Evolutionary conservation across 1,140 invertebrate genomes (phyloP).

Genomic region (Drosophila sechellia): DNA sequence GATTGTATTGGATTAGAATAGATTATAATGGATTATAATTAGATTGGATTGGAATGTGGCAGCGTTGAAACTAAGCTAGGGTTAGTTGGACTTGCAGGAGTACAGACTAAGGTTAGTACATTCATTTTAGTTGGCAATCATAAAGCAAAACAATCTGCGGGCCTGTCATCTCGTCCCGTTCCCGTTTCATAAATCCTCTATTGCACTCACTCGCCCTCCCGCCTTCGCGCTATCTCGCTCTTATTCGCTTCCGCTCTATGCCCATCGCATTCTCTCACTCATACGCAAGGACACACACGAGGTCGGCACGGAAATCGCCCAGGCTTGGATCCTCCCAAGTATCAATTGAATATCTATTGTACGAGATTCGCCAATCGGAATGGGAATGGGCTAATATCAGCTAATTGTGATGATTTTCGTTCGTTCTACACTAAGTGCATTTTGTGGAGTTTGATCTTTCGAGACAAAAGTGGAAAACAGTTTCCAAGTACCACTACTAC

Average conservation of each 20-base stretch:
- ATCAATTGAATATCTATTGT: neutral
- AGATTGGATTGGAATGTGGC: constrained; percentile 58
- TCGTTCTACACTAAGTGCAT: neutral
- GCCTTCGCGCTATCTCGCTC: constrained; percentile 20
- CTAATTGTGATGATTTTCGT: neutral
- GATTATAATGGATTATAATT: neutral
- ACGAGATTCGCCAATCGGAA: constrained; percentile 11
- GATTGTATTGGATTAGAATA: constrained; percentile 45
- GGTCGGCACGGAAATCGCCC: constrained; percentile 27
- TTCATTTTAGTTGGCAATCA: constrained; percentile 46
- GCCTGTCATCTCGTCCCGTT: constrained; percentile 8
- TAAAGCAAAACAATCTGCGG: constrained; percentile 45
- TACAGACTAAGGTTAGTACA: constrained; percentile 37
- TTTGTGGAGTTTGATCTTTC: no score
- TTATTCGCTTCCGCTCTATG: constrained; percentile 5
- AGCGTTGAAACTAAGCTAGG: constrained; percentile 39
- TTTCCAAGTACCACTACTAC: neutral
- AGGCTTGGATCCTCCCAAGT: neutral
- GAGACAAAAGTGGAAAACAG: no score
- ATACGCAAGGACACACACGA: constrained; percentile 19
- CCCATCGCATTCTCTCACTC: constrained; percentile 33
- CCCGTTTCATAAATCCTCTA: constrained; percentile 22
- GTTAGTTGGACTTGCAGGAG: constrained; percentile 29
- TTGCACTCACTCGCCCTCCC: constrained; percentile 36
- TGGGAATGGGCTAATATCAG: neutral